Percentiles rank a stretch among this genome's conserved stretches.
These are phyloP conservation scores for Eucriotettix oculatus DNA, from an alignment of 2,888 invertebrate genomes.

Conservation along the genomic window DNA sequence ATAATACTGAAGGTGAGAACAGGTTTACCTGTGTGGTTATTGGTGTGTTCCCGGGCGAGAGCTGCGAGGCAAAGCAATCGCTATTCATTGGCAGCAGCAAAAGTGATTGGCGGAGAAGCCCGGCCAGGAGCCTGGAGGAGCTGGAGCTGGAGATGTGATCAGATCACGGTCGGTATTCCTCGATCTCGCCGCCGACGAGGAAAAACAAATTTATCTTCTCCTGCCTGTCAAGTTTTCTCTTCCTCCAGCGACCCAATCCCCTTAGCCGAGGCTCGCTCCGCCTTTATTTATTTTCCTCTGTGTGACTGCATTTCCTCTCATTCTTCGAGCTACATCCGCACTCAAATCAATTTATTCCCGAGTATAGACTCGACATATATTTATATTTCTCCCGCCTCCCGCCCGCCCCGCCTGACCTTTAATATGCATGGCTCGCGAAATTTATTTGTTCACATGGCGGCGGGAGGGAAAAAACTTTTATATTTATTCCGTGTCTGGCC, in stretches of 20 bases:
- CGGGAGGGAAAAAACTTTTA: background rate
- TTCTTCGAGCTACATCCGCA: background rate
- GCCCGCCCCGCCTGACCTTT: background rate
- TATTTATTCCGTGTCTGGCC: background rate
- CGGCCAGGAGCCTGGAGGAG: too few species aligned
- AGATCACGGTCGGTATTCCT: background rate
- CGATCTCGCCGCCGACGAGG: slow-evolving; percentile 4
- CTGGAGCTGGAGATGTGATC: background rate
- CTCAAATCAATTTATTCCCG: slow-evolving; percentile 1
- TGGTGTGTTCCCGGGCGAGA: background rate
- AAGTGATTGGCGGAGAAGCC: too few species aligned
- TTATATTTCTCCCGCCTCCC: background rate
- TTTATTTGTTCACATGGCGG: background rate
- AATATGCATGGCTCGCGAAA: background rate
- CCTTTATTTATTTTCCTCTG: background rate
- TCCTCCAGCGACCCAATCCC: background rate
- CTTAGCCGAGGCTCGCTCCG: too few species aligned
- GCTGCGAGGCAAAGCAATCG: too few species aligned
- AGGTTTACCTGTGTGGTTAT: background rate
- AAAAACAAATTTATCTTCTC: slow-evolving; percentile 9
- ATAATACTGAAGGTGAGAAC: background rate
- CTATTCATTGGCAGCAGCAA: too few species aligned
- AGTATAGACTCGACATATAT: background rate
- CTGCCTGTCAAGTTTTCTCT: slow-evolving; percentile 3
- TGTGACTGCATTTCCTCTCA: background rate